Evolutionary conservation across 2,888 invertebrate genomes (phyloP), one percentile per base, ranked within the genome.

Genomic region (Anthoptus insignis): DNA sequence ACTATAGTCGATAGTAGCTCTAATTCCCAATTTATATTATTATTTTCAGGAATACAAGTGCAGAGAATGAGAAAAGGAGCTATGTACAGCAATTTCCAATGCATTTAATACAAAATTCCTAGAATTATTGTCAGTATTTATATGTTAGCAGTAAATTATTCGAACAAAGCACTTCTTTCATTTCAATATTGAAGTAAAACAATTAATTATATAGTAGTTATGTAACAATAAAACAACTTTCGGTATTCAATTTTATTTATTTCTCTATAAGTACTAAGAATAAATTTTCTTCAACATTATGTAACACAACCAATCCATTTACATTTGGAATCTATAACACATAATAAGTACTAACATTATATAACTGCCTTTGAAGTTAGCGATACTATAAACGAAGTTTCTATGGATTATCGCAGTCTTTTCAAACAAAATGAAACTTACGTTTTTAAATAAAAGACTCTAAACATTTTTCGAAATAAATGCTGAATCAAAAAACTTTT

Each of bases 201-300:
- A n/a, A n/a, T n/a, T n/a, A n/a, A n/a, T n/a, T n/a, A n/a, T n/a
- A n/a, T n/a, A n/a, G n/a, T n/a, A n/a, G n/a, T n/a, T n/a, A n/a
- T 19, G n/a, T 39, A 80, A 77, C 73, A 73, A 81, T 75, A 78
- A 75, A 70, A 71, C 53, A 72, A 47, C 50, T 50, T 66, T 66
- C 77, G 81, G 81, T 81, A 85, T 86, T 86, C 83, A 83, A 72
- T 79, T 82, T 14, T 81, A 81, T 91, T 86, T 87, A 90, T 86
- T 91, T 82, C 76, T 88, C 90, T 91, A 87, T 90, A 89, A 88
- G 88, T 90, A 88, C 90, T 92, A 89, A 87, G 84, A 87, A 87
- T 89, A 88, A 81, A 76, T 74, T 76, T 78, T 79, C 81, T 82
- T 83, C 81, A 89, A 89, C 88, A 86, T 84, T 84, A 86, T 83